A percentile compares a stretch with the other conserved stretches of the same genome.
These are phyloP conservation scores for Chiloscyllium punctatum DNA, from an alignment of 2,797 vertebrate species.

Conservation along the genomic window DNA sequence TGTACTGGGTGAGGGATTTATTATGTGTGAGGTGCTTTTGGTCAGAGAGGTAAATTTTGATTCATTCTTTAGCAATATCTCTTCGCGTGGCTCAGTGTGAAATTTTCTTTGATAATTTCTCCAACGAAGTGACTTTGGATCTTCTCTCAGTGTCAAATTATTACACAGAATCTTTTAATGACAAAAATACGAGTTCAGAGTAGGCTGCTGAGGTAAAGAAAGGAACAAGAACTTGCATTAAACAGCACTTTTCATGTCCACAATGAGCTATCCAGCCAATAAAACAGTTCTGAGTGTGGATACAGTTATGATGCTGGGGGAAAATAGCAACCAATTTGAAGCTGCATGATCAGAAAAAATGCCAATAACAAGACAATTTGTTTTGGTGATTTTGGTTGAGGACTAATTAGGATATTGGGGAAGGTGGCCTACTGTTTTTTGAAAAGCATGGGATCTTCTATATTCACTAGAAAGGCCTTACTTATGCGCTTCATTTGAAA, in stretches of 20 bases:
- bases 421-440: too few species aligned
- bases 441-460: too few species aligned
- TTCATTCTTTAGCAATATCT: background rate
- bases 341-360: background rate
- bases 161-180: background rate
- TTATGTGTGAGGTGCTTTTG: background rate
- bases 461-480: too few species aligned
- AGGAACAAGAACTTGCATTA: background rate
- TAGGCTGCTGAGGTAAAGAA: background rate
- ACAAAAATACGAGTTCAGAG: background rate
- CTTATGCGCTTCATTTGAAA: too few species aligned
- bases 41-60: too few species aligned
- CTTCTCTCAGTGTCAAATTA: background rate
- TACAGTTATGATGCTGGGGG: background rate
- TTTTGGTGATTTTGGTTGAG: background rate
- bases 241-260: background rate
- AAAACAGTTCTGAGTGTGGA: background rate
- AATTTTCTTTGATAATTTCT: background rate
- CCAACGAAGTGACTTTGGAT: background rate
- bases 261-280: background rate
- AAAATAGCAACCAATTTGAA: background rate
- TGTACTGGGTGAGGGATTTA: background rate
- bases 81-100: background rate
- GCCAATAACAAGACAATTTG: background rate
- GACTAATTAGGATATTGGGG: background rate